These are phyloP conservation scores for Mechanitis mazaeus DNA, from an alignment of 2,888 invertebrate genomes.

Conservation along the genomic window DNA sequence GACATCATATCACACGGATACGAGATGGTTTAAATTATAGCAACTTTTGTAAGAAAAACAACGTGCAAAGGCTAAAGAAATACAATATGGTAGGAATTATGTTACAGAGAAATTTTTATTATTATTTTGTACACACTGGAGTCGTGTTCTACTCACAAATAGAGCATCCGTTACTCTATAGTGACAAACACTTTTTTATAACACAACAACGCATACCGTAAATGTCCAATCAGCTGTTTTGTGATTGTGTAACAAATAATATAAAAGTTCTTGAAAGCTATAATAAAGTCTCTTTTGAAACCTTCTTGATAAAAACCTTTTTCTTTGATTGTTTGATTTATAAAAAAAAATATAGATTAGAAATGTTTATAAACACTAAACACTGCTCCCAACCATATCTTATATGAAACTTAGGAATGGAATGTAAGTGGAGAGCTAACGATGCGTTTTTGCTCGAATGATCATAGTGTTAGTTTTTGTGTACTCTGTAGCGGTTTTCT, in stretches of 20 bases:
- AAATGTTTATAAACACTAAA: not conserved
- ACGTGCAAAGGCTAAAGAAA: constrained; percentile 8
- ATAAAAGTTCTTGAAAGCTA: no score
- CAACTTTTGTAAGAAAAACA: constrained; percentile 10
- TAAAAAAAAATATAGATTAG: not conserved
- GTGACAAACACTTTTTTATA: not conserved
- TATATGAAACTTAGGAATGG: constrained; percentile 32
- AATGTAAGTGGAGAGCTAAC: constrained; percentile 36
- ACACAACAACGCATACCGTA: not conserved
- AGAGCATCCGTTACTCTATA: constrained; percentile 2
- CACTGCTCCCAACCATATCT: not conserved
- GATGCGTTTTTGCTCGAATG: constrained; percentile 36
- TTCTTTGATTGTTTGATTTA: not conserved
- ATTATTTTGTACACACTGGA: constrained; percentile 31
- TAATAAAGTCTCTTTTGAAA: no score
- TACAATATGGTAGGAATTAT: constrained; percentile 20
- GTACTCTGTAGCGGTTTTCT: constrained; percentile 21
- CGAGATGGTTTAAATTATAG: not conserved
- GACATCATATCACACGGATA: not conserved
- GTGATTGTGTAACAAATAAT: no score
- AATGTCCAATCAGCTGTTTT: no score
- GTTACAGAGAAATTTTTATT: constrained; percentile 18
- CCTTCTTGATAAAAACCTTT: no score
- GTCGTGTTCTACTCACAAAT: constrained; percentile 25
- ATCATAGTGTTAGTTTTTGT: constrained; percentile 12